Evolutionary conservation across 2,113 vertebrate genomes (phyloP), one percentile per base, ranked within the genome.

Genomic region (Tychaedon coryphoeus): DNA sequence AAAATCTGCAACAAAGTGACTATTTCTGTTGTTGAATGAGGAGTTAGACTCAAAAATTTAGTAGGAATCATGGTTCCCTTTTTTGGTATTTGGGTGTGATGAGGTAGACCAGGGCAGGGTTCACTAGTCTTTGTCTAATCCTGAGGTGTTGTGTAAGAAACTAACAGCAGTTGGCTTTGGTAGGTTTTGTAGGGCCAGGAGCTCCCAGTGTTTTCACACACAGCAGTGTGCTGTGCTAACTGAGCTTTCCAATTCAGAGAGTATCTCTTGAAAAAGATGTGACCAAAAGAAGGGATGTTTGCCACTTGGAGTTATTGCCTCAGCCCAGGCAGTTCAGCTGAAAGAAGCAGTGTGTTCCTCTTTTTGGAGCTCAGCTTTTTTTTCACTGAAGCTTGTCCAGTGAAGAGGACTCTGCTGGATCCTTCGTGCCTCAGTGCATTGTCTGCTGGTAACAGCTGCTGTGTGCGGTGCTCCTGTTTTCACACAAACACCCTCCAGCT

Each of bases 181-280:
- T 18, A 14, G 74, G 10, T 57, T 1, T 31, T 0, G 0, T 8
- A 58, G 66, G 50, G 47, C 16, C 19, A 28, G 28, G n/a, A 88
- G 19, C 12, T 77, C 9, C 20, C 36, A 3, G 24, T 45, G 34
- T 25, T 82, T 40, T 31, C 51, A 12, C 28, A 36, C 17, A 1
- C 33, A 61, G n/a, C 15, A 10, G n/a, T 67, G 51, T 25, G 48
- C 58, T 51, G 23, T 65, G 40, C 61, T 25, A 31, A 28, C 13
- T 34, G 22, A 65, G 78, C 62, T 85, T 71, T 54, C 45, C 62
- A 15, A 5, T 66, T 70, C 60, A 80, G 31, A 65, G 25, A 14
- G 1, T 50, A 31, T 13, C 40, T 78, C 43, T 65, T 64, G 26
- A 34, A 69, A 57, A 31, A 70, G 34, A 48, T 28, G 33, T 36